Conservation (phyloP, 2,113 vertebrate genomes). For the Emydocephalus ijimae region DNA sequence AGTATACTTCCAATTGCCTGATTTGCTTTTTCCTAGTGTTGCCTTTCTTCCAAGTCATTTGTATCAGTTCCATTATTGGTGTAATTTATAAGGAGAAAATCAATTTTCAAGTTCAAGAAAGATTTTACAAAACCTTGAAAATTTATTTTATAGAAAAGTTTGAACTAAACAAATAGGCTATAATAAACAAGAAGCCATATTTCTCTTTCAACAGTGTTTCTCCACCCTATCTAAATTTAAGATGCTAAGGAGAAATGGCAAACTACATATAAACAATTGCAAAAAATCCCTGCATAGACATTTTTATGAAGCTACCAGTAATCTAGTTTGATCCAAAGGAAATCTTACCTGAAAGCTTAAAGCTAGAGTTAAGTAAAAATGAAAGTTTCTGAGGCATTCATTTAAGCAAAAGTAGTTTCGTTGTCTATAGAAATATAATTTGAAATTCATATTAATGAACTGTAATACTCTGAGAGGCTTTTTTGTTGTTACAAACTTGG, state of each 20-base stretch:
- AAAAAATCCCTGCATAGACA: not conserved
- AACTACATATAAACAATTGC: not conserved
- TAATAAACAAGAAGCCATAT: rapidly evolving
- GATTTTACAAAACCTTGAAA: not conserved
- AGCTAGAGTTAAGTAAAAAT: not conserved
- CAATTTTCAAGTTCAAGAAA: not conserved
- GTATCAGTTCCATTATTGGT: not conserved
- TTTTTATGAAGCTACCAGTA: not conserved
- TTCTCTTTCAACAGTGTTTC: not conserved
- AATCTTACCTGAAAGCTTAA: not conserved
- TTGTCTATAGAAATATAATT: not conserved
- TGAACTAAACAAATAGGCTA: not conserved
- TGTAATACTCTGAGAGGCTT: not conserved
- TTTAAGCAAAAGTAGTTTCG: not conserved
- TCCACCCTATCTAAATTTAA: not conserved
- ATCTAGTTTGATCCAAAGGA: not conserved
- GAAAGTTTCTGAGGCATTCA: not conserved
- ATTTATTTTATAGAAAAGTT: not conserved
- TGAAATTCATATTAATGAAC: not conserved
- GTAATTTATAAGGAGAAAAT: slow-evolving; percentile 14
- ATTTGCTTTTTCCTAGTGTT: slow-evolving; percentile 9
- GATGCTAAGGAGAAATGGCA: not conserved
- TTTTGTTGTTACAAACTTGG: not conserved
- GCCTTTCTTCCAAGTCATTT: not conserved
- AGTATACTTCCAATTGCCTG: not conserved